Percentiles rank a stretch among this genome's conserved stretches.
These are phyloP conservation scores for Pycnomerus fuliginosus DNA, from an alignment of 2,888 invertebrate species.

Conservation along the genomic window DNA sequence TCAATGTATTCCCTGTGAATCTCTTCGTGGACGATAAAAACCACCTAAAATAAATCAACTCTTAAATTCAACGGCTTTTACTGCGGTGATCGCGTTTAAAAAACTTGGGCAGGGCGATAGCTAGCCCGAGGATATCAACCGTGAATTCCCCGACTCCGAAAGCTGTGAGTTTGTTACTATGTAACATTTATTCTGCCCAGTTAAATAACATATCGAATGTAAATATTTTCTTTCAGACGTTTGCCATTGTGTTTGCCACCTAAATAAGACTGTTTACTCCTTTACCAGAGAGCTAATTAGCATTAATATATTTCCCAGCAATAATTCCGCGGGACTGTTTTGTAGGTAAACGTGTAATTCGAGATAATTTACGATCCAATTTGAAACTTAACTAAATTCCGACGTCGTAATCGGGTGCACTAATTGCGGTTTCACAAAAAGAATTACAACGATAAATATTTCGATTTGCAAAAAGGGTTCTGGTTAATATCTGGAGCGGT, in stretches of 20 bases:
- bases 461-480: slow-evolving; percentile 15
- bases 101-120: slow-evolving; percentile 10
- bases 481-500: slow-evolving; percentile 9
- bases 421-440: slow-evolving; percentile 16
- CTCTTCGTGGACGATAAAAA: background rate
- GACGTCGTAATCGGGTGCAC: slow-evolving; percentile 11
- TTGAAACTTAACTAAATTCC: slow-evolving; percentile 14
- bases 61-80: slow-evolving; percentile 13
- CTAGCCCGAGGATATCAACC: slow-evolving; percentile 15
- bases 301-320: too few relatives aligned
- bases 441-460: slow-evolving; percentile 18
- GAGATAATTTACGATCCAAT: slow-evolving; percentile 14
- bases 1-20: too few relatives aligned
- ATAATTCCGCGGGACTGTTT: slow-evolving; percentile 5
- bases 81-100: slow-evolving; percentile 17
- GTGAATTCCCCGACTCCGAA: slow-evolving; percentile 10
- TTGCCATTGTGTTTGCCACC: too few relatives aligned
- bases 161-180: too few relatives aligned
- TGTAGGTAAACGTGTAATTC: slow-evolving; percentile 17
- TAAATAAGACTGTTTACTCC: too few relatives aligned
- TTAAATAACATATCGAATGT: too few relatives aligned
- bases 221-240: too few relatives aligned
- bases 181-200: too few relatives aligned
- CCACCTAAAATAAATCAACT: slow-evolving; percentile 15
- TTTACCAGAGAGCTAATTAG: too few relatives aligned